Base-by-base conservation (phyloP, 2,888 invertebrate species). In the Drosophila kanekoi region DNA sequence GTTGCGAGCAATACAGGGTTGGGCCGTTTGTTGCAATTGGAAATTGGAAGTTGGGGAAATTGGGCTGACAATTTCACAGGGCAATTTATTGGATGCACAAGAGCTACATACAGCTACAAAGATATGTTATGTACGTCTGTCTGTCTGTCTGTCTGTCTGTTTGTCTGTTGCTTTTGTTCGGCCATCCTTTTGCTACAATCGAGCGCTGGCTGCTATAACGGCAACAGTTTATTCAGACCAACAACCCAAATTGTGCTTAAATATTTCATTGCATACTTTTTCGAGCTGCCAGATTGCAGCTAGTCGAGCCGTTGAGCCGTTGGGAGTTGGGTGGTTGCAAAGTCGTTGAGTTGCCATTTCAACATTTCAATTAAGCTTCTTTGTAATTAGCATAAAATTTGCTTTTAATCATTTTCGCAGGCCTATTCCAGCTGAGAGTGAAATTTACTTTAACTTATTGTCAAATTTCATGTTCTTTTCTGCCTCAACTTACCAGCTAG, bases 21-120 rank as follows among this genome's bases (percentile, higher is more conserved):
- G 45, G 20, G 53, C 8, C 32, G 14, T 14, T 41, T 40, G 38
- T 65, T 56, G 56, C 47, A 56, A 43, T 57, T 43, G 44, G 13
- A 66, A 67, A 66, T 66, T 66, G 68, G 49, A 38, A 45, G 49
- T 67, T 58, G 38, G 38, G 38, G 18, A 38, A 18, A 64, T 52
- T 44, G 57, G 63, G 38, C 45, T 58, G 72, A 76, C 54, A 64
- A 38, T 72, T 59, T 49, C 49, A 75, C 11, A 38, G 70, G 33
- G 49, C 23, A 47, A 69, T 40, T 72, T 59, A 72, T 65, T 65
- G 72, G 47, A 70, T 64, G 38, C 59, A 72, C 43, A 72, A 58
- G 37, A 64, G 44, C 23, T 14, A 58, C 37, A 18, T 16, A 38
- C 35, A 48, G 14, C 20, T 38, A 43, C 40, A 51, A 4, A 37